These are phyloP conservation scores for Aleiodes alternator DNA, from an alignment of 2,888 invertebrate genomes.

Conservation along the genomic window DNA sequence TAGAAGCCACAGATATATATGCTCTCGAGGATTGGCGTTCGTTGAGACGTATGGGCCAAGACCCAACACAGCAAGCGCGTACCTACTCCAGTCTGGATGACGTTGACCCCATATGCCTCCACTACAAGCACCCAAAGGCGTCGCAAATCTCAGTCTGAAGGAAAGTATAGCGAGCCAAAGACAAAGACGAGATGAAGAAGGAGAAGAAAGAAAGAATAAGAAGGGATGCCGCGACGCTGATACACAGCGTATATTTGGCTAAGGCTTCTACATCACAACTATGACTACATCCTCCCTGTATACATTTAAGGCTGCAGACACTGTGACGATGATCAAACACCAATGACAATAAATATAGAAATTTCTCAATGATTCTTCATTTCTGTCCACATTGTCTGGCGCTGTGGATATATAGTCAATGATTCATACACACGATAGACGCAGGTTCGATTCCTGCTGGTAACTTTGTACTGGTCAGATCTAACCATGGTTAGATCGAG, in stretches of 20 bases:
- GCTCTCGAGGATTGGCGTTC: slow-evolving; percentile 1
- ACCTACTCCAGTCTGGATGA: slow-evolving; percentile 63
- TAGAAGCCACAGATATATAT: not conserved
- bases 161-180: slow-evolving; percentile 22
- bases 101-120: slow-evolving; percentile 72
- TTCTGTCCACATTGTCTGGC: not conserved
- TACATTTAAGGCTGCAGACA: too few relatives aligned
- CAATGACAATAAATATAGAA: not conserved
- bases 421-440: too few relatives aligned
- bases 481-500: too few relatives aligned
- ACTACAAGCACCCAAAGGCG: slow-evolving; percentile 59
- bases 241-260: slow-evolving; percentile 74
- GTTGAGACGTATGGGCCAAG: slow-evolving; percentile 38
- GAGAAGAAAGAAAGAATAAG: slow-evolving; percentile 55
- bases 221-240: slow-evolving; percentile 75
- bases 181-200: slow-evolving; percentile 60
- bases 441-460: too few relatives aligned
- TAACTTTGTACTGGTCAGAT: too few relatives aligned
- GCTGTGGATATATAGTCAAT: too few relatives aligned
- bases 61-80: slow-evolving; percentile 45
- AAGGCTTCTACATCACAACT: slow-evolving; percentile 43
- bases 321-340: too few relatives aligned
- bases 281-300: slow-evolving; percentile 21
- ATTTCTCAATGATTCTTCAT: not conserved
- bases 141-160: slow-evolving; percentile 26